Base-by-base conservation (phyloP, 2,888 invertebrate genomes). In the Cheilosia soror region DNA sequence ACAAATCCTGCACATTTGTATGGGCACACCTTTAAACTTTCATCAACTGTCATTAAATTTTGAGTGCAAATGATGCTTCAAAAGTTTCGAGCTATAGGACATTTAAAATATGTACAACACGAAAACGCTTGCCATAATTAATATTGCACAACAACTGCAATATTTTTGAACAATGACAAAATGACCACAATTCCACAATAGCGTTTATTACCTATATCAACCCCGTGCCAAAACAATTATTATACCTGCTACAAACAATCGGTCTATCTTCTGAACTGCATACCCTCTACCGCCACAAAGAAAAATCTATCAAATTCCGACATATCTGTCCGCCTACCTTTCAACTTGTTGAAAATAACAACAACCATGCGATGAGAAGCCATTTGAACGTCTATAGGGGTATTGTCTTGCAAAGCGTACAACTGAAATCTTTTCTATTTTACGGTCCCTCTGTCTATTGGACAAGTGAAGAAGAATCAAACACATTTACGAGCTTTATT, bases 401-500 rank as follows among this genome's bases (percentile, higher is more conserved):
- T 47, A 33, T 37, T 47, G 49, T 51, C 5, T 31, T 37, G 37
- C 4, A 11, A 37, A 11, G 37, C 4, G 6, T 31, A 37, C 37
- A 3, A 31, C 31, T 25, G 11, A 4, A 53, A 37, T 49, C 62
- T 53, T 55, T 53, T 51, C 15, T 31, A 42, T 65, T 37, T 65
- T 62, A 60, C 71, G 71, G 44, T 27, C 44, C 1, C 2, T 47
- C 27, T 27, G 11, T 51, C 51, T 51, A 51, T 51, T 51, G 27
- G 27, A 5, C 51, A 25, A 51, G 31, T 15, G 68, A n/a, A 51
- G 13, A 73, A 37, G 15, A 83, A 29, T 60, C 42, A 53, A 58
- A 68, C 40, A 60, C 62, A 65, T 75, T 84, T 84, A 84, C 79
- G 84, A 79, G 84, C 40, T 60, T 79, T 79, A 84, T 84, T 84